Evolutionary conservation across 2,797 vertebrate genomes (phyloP), one percentile per base, ranked within the genome.

Genomic region (Hydrolagus colliei): DNA sequence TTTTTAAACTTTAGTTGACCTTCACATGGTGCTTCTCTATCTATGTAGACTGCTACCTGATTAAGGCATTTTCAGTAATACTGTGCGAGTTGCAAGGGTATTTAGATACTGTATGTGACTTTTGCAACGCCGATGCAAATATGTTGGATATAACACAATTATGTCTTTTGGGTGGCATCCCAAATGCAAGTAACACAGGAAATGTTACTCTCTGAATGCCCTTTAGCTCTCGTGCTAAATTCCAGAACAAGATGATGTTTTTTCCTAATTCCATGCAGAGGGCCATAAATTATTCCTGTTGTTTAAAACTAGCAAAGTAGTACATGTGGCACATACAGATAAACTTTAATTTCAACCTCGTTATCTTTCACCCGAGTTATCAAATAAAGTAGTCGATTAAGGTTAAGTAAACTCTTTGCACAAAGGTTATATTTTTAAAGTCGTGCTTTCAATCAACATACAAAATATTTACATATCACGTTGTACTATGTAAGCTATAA

Each of bases 181-280:
- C 20, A 4, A 71, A 41, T 18, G 65, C 10, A 41, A 67, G 20
- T 52, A 52, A 52, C 41, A 52, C 41, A 52, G 41, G 41, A 52
- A 52, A 52, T 52, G 6, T 52, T 52, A 52, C 41, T 52, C 41
- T 52, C 41, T 52, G 27, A 22, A 27, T 16, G 62, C 52, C 76
- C 62, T 61, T 78, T n/a, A 78, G 61, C 65, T 80, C 14, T 27
- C 41, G 4, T 13, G 32, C 77, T 80, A 65, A 41, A 71, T 84
- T 84, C 79, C 79, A 84, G 79, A 84, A 84, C 18, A 5, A 9
- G 16, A 18, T 71, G 79, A 84, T 84, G 79, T 65, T 18, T 71
- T 41, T 68, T 67, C 32, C 65, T 71, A 63, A 68, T 32, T 35
- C 27, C 7, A 10, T 35, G 65, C 16, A n/a, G 11, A 52, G 41